Evolutionary conservation across 2,888 invertebrate genomes (phyloP).

Genomic region (Thereva nobilitata): DNA sequence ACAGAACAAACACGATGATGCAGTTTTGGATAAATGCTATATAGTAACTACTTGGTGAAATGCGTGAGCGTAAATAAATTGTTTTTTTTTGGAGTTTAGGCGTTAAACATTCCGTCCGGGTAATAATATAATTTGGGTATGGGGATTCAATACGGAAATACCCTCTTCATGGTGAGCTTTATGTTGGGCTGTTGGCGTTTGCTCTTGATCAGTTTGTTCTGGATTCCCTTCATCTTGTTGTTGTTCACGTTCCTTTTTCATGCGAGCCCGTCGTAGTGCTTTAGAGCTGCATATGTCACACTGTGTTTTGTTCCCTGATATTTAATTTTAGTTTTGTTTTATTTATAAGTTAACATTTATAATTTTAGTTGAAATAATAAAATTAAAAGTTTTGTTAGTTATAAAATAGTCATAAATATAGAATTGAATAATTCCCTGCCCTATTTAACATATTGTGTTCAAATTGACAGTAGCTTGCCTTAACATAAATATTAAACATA

Average conservation of each 20-base stretch:
- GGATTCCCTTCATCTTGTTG: constrained; percentile 57
- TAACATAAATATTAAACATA: constrained; percentile 31
- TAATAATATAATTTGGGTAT: constrained; percentile 8
- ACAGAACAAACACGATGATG: too few species aligned
- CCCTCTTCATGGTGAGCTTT: constrained; percentile 46
- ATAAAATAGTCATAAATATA: too few species aligned
- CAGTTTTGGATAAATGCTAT: too few species aligned
- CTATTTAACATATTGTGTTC: too few species aligned
- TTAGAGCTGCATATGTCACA: constrained; percentile 84
- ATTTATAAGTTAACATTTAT: too few species aligned
- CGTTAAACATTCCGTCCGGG: constrained; percentile 20
- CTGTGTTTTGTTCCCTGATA: constrained; percentile 86
- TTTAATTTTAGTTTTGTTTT: constrained; percentile 32
- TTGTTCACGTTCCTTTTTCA: constrained; percentile 66
- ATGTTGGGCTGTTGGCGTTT: constrained; percentile 47
- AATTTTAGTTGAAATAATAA: too few species aligned
- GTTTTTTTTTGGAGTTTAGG: constrained; percentile 13
- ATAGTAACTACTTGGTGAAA: too few species aligned
- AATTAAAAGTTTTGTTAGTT: too few species aligned
- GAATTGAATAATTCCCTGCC: too few species aligned
- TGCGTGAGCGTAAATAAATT: too few species aligned
- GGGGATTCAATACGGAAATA: constrained; percentile 38
- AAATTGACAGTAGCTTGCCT: neutral
- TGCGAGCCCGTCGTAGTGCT: constrained; percentile 69
- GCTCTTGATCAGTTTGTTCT: constrained; percentile 57